Conservation (phyloP, 30 jellyfish, hydroid and myxozoan genomes). For the Pseudorhiza aurosa region DNA sequence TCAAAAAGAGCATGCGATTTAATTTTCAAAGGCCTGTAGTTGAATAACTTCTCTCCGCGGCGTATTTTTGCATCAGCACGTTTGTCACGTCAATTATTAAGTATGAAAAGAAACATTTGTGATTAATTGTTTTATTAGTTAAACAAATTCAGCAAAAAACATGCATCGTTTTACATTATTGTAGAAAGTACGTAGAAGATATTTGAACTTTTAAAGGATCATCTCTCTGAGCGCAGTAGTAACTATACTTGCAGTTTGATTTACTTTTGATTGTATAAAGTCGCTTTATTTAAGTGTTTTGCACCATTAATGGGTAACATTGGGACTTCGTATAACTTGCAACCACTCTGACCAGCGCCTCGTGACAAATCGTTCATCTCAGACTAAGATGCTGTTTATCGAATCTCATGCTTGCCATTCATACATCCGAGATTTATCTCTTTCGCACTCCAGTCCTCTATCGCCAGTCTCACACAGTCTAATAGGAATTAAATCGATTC, state of each 20-base stretch:
- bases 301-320: constrained; percentile 29
- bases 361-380: no score
- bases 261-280: constrained; percentile 51
- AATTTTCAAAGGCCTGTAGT: no score
- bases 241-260: constrained; percentile 18
- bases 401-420: no score
- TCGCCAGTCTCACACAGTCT: no score
- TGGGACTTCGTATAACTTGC: no score
- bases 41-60: neutral
- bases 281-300: constrained; percentile 32
- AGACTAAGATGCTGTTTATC: no score
- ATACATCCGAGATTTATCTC: no score
- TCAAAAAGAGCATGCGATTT: no score
- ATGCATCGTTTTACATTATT: constrained; percentile 30
- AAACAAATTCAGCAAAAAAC: constrained; percentile 8
- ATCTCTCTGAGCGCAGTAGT: constrained; percentile 4
- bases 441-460: no score
- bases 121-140: constrained; percentile 32
- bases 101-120: neutral
- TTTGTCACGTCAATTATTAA: no score
- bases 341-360: no score
- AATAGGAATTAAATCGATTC: no score
- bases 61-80: constrained; percentile 18
- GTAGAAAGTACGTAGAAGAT: constrained; percentile 55
- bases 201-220: constrained; percentile 37